phyloP scores from a whole-genome alignment of 2,797 vertebrate species.

The Enteromius anoplus region DNA sequence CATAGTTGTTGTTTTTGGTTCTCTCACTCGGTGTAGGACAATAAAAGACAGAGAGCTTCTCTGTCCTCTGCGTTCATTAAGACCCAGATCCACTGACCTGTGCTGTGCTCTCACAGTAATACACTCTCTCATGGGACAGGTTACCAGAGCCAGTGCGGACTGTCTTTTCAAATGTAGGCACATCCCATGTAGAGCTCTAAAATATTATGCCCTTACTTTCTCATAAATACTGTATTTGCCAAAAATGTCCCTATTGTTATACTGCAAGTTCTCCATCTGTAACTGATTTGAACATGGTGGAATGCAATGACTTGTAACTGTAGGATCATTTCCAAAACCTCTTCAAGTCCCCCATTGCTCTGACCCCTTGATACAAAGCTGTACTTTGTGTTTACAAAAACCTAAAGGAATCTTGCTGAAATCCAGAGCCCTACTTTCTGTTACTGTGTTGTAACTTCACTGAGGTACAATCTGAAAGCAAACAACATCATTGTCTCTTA shows the following conservation, averaged over 20 bases:
- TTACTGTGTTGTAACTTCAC: neutral
- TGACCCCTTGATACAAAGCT: neutral
- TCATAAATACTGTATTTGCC: neutral
- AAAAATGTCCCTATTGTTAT: neutral
- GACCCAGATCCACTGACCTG: constrained; percentile 43
- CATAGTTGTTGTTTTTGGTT: constrained; percentile 45
- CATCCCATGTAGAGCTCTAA: neutral
- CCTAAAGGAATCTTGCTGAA: constrained; percentile 1
- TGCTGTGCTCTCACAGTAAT: constrained; percentile 36
- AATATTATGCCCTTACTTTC: neutral
- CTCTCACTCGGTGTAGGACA: constrained; percentile 31
- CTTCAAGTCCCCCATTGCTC: neutral
- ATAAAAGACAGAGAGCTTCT: constrained; percentile 44
- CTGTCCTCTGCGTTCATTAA: constrained; percentile 50
- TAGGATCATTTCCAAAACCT: neutral
- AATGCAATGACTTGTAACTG: neutral
- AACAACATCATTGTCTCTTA: neutral
- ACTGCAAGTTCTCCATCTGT: neutral
- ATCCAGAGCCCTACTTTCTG: neutral
- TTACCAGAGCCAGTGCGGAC: neutral
- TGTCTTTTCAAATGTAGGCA: neutral
- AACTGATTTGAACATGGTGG: neutral
- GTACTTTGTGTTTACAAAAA: constrained; percentile 12
- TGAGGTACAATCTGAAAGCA: neutral
- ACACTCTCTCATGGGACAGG: constrained; percentile 6